These are phyloP conservation scores for Parnassius glacialis DNA, from an alignment of 2,888 invertebrate genomes.

Conservation along the genomic window DNA sequence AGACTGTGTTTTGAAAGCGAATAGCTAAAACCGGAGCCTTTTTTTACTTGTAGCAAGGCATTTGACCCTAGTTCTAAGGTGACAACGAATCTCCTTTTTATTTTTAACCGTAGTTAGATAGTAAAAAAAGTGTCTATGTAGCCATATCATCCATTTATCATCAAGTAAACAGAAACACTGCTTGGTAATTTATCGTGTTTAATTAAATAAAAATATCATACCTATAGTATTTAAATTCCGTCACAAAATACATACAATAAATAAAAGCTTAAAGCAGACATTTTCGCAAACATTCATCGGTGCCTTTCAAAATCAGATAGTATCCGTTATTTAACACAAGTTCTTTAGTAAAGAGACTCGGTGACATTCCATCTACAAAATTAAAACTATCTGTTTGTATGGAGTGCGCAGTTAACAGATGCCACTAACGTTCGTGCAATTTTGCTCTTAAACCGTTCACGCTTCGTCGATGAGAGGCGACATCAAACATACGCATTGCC, in stretches of 20 bases:
- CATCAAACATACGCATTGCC: constrained; percentile 76
- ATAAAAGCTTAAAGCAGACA: constrained; percentile 1
- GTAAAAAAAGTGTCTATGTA: no score
- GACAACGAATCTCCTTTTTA: no score
- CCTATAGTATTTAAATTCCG: no score
- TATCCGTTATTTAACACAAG: constrained; percentile 24
- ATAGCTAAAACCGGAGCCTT: no score
- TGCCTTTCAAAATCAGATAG: constrained; percentile 24
- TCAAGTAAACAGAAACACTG: no score
- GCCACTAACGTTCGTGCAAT: constrained; percentile 72
- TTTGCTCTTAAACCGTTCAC: constrained; percentile 76
- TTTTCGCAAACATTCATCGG: constrained; percentile 13
- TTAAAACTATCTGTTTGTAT: constrained; percentile 75
- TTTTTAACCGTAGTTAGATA: no score
- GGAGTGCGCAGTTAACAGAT: constrained; percentile 73
- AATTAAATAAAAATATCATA: background rate
- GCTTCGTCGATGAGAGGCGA: constrained; percentile 74
- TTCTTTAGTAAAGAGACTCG: constrained; percentile 33
- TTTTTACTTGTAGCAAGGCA: no score
- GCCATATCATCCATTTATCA: no score
- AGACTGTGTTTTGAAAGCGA: no score
- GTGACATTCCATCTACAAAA: constrained; percentile 74
- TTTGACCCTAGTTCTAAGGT: no score
- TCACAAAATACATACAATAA: background rate
- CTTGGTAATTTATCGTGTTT: background rate